Percentiles rank a stretch among this genome's conserved stretches.
phyloP scores from a whole-genome alignment of 2,888 invertebrate species.

The Disparrhopalites patrizii region DNA sequence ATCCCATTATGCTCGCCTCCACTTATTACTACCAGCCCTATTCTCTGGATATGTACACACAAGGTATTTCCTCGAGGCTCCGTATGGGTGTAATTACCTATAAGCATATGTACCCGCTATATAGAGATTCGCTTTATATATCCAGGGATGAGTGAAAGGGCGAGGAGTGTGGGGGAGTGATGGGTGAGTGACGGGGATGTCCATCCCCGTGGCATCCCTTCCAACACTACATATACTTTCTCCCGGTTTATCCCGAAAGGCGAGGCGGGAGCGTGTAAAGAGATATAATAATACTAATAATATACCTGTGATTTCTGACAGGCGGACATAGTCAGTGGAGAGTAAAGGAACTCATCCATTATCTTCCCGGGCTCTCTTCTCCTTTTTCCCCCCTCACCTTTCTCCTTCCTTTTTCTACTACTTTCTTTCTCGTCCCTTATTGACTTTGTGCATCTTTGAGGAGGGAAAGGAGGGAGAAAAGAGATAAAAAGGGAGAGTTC shows the following conservation, averaged over 20 bases:
- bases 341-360: not conserved
- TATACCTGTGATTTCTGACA: no score
- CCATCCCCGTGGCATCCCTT: slow-evolving; percentile 6
- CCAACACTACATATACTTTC: no score
- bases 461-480: not conserved
- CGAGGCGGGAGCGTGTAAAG: not conserved
- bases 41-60: no score
- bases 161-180: not conserved
- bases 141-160: not conserved
- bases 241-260: slow-evolving; percentile 1
- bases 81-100: no score
- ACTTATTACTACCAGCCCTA: no score
- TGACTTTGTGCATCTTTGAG: not conserved
- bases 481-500: not conserved
- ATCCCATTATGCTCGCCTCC: no score
- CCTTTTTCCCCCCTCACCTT: not conserved
- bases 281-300: no score
- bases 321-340: not conserved
- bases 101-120: no score
- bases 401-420: not conserved
- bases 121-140: no score
- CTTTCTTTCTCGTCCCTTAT: not conserved
- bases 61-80: no score
- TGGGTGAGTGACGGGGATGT: slow-evolving; percentile 10
- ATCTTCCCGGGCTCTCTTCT: no score